Evolutionary conservation across 2,888 invertebrate species (phyloP), one percentile per base, ranked within the genome.

Genomic region (Orthosia incerta): DNA sequence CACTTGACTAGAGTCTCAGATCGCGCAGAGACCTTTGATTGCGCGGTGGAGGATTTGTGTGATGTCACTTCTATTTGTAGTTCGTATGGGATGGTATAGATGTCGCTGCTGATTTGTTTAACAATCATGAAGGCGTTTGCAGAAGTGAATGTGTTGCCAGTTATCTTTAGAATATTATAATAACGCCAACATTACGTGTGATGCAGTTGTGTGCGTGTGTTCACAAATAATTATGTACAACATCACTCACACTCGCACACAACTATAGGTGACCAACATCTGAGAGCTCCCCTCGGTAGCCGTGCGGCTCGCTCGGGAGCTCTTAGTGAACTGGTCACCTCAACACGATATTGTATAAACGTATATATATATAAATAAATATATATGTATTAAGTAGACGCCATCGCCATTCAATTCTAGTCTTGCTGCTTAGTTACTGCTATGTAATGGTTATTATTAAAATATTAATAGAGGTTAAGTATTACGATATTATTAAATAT

Each of bases 321-420:
- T 1, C 39, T 39, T 9, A 0, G 39, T 39, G 39, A 39, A 39
- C 39, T 39, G 39, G 39, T 39, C 39, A 39, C 0, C 39, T 9
- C 39, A 39, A 39, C 39, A 39, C 46, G 45, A 62, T 72, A 74
- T 83, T 86, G 82, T 86, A 86, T 84, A 84, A 81, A 86, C 76
- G 81, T 87, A 91, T 92, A 89, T 90, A 89, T 84, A 88, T 88
- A 89, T 88, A 90, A 85, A 89, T 87, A 91, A 82, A 88, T 39
- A 73, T 57, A 64, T 76, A 60, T 65, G 57, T 74, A 75, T 91
- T 92, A 91, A 87, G 91, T 94, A 94, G 94, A 92, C 91, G 95
- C 95, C 95, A 94, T 94, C 92, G 95, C 95, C 95, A 95, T 95
- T 90, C 91, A 90, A 93, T 89, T 95, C 95, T 95, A 95, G 95